Conservation (phyloP, 2,888 invertebrate species). For the Aphodius granarius region DNA sequence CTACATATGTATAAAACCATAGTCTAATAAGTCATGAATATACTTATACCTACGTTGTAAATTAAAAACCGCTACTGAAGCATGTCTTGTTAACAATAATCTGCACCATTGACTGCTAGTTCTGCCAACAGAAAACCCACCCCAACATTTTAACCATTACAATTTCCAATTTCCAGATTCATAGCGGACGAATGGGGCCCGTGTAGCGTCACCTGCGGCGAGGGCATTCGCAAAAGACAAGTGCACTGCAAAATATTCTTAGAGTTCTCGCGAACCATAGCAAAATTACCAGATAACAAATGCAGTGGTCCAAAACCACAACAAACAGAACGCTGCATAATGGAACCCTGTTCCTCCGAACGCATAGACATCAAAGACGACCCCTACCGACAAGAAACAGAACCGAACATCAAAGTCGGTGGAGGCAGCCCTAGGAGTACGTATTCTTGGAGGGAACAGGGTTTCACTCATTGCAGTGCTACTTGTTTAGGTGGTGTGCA, state of each 20-base stretch:
- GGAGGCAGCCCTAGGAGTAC: conserved; percentile 75
- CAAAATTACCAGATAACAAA: conserved; percentile 83
- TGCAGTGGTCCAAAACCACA: conserved; percentile 85
- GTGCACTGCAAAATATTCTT: conserved; percentile 95
- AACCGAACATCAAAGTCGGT: conserved; percentile 32
- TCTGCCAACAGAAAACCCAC: neutral
- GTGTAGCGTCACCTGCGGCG: conserved; percentile 79
- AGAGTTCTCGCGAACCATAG: conserved; percentile 87
- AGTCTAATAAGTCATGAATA: neutral
- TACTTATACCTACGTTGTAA: too few species aligned
- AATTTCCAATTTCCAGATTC: conserved; percentile 64
- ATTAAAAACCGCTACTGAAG: neutral
- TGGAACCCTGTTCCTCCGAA: conserved; percentile 71
- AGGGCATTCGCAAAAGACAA: conserved; percentile 80
- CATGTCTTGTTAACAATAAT: neutral
- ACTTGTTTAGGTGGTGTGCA: conserved; percentile 89
- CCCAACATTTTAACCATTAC: neutral
- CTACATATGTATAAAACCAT: neutral
- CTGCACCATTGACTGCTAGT: neutral
- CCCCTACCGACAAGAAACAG: conserved; percentile 43
- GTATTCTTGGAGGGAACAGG: conserved; percentile 87
- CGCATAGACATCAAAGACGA: conserved; percentile 59
- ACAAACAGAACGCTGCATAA: conserved; percentile 78
- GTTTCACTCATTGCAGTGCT: conserved; percentile 91
- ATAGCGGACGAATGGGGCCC: conserved; percentile 91